Conservation (phyloP, 64 coral and sea anemone species). For the Pocillopora verrucosa region DNA sequence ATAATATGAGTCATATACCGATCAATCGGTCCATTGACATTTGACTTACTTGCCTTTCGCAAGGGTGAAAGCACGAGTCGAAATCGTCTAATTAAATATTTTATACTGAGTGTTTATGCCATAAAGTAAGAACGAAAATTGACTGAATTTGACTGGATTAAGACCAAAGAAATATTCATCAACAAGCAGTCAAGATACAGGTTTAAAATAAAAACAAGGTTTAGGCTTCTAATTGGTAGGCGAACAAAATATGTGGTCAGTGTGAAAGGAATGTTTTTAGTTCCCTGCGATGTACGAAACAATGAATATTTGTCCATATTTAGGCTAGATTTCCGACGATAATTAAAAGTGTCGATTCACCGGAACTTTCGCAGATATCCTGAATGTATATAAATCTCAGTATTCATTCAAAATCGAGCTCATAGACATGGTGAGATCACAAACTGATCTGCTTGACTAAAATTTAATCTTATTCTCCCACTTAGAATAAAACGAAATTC, state of each 20-base stretch:
- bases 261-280: background rate
- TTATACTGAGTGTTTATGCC: background rate
- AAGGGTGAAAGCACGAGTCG: background rate
- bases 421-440: too few relatives aligned
- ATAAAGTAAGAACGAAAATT: background rate
- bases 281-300: background rate
- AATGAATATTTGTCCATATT: background rate
- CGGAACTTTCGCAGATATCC: too few relatives aligned
- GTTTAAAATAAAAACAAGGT: background rate
- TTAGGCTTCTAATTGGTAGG: background rate
- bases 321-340: background rate
- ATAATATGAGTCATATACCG: background rate
- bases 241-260: background rate
- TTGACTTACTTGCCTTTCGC: conserved; percentile 2
- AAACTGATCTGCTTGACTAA: too few relatives aligned
- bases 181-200: background rate
- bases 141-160: background rate
- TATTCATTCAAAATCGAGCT: too few relatives aligned
- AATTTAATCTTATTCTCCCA: too few relatives aligned
- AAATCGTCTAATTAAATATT: background rate
- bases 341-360: background rate
- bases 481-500: too few relatives aligned
- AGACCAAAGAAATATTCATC: background rate
- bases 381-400: too few relatives aligned
- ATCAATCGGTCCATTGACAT: background rate